phyloP scores from a whole-genome alignment of 2,113 vertebrate species.

The Sinocyclocheilus anshuiensis region DNA sequence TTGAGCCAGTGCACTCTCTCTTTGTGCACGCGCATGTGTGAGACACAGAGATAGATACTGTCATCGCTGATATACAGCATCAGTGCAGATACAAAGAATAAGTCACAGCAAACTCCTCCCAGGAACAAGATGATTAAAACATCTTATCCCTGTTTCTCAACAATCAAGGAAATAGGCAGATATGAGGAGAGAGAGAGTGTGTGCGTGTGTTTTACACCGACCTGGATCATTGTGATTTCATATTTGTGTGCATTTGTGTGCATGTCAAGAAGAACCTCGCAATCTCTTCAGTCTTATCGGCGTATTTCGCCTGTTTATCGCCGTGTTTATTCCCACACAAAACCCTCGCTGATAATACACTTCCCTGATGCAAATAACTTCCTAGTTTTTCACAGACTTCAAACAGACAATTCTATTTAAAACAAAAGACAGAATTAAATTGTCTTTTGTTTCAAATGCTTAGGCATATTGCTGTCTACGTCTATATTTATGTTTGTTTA shows the following conservation, averaged over 20 bases:
- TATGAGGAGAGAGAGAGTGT: neutral
- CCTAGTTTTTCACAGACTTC: neutral
- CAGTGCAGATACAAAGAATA: constrained; percentile 50
- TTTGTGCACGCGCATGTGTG: constrained; percentile 48
- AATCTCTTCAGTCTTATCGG: constrained; percentile 30
- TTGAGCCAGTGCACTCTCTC: constrained; percentile 61
- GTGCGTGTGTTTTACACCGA: neutral
- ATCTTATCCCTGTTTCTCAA: constrained; percentile 41
- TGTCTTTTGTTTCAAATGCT: neutral
- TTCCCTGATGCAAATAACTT: constrained; percentile 16
- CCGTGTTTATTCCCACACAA: neutral
- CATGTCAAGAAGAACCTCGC: constrained; percentile 24
- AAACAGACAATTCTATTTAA: neutral
- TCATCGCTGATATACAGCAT: constrained; percentile 46
- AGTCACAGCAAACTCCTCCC: constrained; percentile 39
- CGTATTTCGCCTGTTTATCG: constrained; percentile 14
- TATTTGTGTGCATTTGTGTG: neutral
- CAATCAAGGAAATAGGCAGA: constrained; percentile 41
- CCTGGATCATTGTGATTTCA: constrained; percentile 18
- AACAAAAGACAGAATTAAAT: constrained; percentile 13
- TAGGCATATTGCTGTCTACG: neutral
- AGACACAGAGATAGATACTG: constrained; percentile 40
- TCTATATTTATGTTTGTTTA: neutral
- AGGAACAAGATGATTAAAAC: constrained; percentile 41
- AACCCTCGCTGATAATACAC: constrained; percentile 21